Base-by-base conservation (phyloP, 2,888 invertebrate species). In the Chelonus formosanus region DNA sequence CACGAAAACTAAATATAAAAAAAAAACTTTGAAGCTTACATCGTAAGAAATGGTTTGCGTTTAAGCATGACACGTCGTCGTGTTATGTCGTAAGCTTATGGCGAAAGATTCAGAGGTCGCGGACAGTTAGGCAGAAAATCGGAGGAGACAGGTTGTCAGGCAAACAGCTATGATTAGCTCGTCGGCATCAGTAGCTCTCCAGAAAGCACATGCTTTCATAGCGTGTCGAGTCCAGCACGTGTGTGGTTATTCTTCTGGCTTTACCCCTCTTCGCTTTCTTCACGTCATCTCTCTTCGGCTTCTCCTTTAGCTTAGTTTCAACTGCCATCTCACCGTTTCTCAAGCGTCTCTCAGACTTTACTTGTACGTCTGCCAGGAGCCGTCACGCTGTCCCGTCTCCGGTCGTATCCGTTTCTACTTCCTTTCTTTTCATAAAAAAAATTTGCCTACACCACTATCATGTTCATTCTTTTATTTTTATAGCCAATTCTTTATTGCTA, bases 71-170 rank as follows among this genome's bases (percentile, higher is more conserved):
- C 56, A 64, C 34, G 61, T 43, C 35, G 35, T 48, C 47, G 32
- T 58, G 57, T 57, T 57, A 60, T 61, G 54, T 61, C 48, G 60
- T 60, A 60, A 44, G 40, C 44, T 8, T 44, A 31, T 58, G 20
- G 52, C 60, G 52, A 63, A 48, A 68, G 60, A 65, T 66, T 69
- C 67, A 56, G 63, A 63, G 70, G 70, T 69, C 66, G 54, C 58
- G 52, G 67, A 71, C 64, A 75, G 79, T 75, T 78, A 79, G 78
- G 79, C 83, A 76, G 79, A 80, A 83, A 84, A 84, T 82, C 80
- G 77, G 79, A 82, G 82, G 83, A 83, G 83, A 82, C 84, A 84
- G 84, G 83, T 84, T 84, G 84, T 83, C 84, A 83, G 77, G 73
- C 76, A 73, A 72, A 71, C 69, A 73, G 81, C 82, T 83, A 82